Evolutionary conservation across 2,888 invertebrate genomes (phyloP).

Genomic region (Clitarchus hookeri): DNA sequence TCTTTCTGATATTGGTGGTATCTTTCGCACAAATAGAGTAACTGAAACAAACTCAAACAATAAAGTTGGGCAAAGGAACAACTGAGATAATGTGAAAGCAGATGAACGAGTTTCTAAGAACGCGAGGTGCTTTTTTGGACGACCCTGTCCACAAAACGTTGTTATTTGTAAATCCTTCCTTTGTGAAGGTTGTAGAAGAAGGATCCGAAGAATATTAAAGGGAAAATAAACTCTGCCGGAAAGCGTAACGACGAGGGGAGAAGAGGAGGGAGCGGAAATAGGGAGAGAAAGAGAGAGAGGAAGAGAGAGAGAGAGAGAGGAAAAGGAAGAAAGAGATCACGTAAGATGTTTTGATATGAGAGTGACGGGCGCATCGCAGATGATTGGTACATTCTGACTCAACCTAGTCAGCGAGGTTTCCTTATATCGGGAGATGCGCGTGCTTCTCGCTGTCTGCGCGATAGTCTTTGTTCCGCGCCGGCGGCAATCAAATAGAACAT

Average conservation of each 20-base stretch:
- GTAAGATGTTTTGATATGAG: constrained; percentile 11
- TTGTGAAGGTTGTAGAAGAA: neutral
- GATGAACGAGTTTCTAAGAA: too few relatives aligned
- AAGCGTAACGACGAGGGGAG: neutral
- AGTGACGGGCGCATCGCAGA: neutral
- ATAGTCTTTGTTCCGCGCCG: too few relatives aligned
- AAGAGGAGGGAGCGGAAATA: constrained; percentile 15
- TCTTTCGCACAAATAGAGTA: too few relatives aligned
- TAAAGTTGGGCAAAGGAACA: too few relatives aligned
- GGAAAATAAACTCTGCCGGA: neutral
- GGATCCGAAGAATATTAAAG: neutral
- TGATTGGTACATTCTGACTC: constrained; percentile 17
- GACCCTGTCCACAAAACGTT: neutral
- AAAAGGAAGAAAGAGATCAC: neutral
- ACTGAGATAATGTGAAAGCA: too few relatives aligned
- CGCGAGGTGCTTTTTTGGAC: neutral
- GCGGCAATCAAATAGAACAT: too few relatives aligned
- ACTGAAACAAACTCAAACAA: too few relatives aligned
- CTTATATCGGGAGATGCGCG: too few relatives aligned
- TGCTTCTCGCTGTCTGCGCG: too few relatives aligned
- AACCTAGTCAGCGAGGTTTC: too few relatives aligned
- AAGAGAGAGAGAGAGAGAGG: neutral
- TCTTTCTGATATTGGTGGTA: too few relatives aligned
- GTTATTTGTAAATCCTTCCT: neutral
- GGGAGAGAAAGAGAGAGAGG: neutral